Evolutionary conservation across 2,797 vertebrate species (phyloP).

Genomic region (Ibycter americanus): DNA sequence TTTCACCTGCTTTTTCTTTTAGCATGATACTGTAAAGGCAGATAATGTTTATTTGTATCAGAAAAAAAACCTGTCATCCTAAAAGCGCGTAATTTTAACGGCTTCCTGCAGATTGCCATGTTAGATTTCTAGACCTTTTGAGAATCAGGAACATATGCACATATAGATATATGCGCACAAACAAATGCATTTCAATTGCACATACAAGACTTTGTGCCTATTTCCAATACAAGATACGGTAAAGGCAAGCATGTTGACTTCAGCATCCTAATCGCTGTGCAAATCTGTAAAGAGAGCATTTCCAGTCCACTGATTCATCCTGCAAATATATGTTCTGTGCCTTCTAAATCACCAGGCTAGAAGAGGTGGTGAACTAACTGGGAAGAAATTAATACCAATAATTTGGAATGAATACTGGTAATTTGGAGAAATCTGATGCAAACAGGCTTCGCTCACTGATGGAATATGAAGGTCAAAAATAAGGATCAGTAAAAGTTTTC

Average conservation of each 20-base stretch:
- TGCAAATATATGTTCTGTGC: background rate
- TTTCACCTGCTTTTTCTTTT: background rate
- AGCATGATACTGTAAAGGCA: background rate
- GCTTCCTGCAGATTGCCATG: background rate
- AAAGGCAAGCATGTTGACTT: background rate
- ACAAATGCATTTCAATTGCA: background rate
- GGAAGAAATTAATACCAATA: background rate
- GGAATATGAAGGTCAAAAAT: background rate
- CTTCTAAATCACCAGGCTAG: background rate
- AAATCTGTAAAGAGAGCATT: background rate
- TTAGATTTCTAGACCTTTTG: background rate
- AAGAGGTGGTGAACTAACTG: background rate
- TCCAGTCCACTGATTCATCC: background rate
- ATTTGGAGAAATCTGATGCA: background rate
- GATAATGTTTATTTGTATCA: background rate
- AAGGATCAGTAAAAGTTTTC: background rate
- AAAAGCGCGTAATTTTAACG: background rate
- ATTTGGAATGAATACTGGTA: background rate
- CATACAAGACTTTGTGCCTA: background rate
- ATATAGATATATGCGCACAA: background rate
- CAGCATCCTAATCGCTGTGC: background rate
- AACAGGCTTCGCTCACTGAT: accelerated
- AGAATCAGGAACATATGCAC: background rate
- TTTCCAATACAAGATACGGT: background rate
- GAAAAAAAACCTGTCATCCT: background rate